Conservation (phyloP, 2,797 vertebrate genomes). For the Chaetodon trifasciatus region DNA sequence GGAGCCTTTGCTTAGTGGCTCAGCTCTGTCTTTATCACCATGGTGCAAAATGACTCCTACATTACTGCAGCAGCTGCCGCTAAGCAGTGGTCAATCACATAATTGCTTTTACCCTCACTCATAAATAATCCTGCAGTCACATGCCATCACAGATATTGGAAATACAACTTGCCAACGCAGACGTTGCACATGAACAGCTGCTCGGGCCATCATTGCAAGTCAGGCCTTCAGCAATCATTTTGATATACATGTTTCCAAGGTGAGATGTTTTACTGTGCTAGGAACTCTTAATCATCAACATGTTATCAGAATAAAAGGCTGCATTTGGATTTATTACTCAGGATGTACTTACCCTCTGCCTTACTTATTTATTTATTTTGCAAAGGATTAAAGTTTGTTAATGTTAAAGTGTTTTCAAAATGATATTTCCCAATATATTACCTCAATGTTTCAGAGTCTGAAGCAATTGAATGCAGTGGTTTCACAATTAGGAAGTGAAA, state of each 20-base stretch:
- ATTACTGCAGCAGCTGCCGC: slow-evolving; percentile 57
- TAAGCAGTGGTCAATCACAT: slow-evolving; percentile 68
- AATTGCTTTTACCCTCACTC: slow-evolving; percentile 64
- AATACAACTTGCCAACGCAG: slow-evolving; percentile 36
- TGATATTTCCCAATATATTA: background rate
- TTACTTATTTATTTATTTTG: background rate
- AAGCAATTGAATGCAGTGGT: background rate
- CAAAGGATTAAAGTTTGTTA: background rate
- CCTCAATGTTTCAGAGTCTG: background rate
- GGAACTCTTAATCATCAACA: slow-evolving; percentile 3
- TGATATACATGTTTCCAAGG: background rate
- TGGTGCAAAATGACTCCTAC: slow-evolving; percentile 55
- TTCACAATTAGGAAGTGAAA: background rate
- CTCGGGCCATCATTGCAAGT: background rate
- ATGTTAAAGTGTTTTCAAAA: background rate
- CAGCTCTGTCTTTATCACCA: slow-evolving; percentile 51
- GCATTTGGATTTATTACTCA: background rate
- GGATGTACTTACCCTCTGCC: background rate
- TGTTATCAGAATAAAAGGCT: background rate
- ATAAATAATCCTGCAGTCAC: slow-evolving; percentile 59
- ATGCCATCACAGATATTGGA: slow-evolving; percentile 48
- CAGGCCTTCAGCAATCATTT: background rate
- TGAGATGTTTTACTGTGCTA: background rate
- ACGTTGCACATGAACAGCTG: slow-evolving; percentile 15
- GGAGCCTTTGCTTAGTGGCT: slow-evolving; percentile 45